Evolutionary conservation across 1,140 invertebrate genomes (phyloP), one percentile per base, ranked within the genome.

Genomic region (Acromyrmex echinatior): DNA sequence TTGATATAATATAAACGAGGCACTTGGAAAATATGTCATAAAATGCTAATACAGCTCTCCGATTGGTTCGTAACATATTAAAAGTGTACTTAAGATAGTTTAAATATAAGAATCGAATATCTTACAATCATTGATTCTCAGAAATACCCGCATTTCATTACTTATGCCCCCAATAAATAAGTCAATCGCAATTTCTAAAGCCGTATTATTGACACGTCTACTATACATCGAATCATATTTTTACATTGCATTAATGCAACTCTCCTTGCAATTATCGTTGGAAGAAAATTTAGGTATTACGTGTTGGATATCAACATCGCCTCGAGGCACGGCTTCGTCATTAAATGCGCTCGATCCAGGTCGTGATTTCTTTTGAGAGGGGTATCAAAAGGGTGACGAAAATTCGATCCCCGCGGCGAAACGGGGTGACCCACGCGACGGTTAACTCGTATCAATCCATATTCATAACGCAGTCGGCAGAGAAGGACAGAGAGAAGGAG

Each of bases 371-470:
- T 82, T 60, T 51, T 35, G 39, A 53, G 60, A 56, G 21, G 21
- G 49, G 21, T 12, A 65, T 73, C 68, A 66, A 80, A 80, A 39
- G 77, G 62, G n/a, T n/a, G 25, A 31, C 53, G 80, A 74, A 74
- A 82, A 82, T 74, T 82, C 80, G 35, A 82, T 82, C 80, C 49
- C 5, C 21, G 53, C 51, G 66, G 39, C 14, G 79, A 71, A 58
- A 63, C 31, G 51, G 63, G n/a, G 12, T 65, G 63, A 25, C 76
- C 51, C 10, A 51, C 39, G 45, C 51, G 21, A 81, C 53, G 2
- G 66, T 73, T 82, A 73, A 73, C 53, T 39, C 25, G n/a, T 62
- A 62, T 51, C 68, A 51, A 84, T 84, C 70, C 80, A 84, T 80
- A 80, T 80, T 63, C 39, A 45, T 76, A 49, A 76, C 56, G 56